phyloP scores from a whole-genome alignment of 53 echinoderm and acorn worm species.

The Apostichopus leukothele region DNA sequence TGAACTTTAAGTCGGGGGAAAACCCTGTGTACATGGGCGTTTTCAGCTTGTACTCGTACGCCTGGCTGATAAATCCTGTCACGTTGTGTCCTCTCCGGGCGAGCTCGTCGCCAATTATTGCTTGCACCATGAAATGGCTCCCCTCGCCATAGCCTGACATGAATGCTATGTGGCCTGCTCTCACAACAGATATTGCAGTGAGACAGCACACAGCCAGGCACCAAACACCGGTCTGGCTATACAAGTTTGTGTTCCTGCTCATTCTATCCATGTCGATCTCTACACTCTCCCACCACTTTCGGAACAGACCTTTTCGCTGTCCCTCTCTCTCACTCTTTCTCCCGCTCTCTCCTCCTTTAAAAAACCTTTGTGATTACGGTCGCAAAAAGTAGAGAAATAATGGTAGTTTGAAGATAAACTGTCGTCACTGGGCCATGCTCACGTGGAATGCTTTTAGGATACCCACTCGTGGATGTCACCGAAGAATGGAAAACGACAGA shows the following conservation, averaged over 20 bases:
- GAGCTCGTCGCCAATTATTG: slow-evolving; percentile 44
- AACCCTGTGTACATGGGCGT: slow-evolving; percentile 33
- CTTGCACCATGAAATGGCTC: slow-evolving; percentile 46
- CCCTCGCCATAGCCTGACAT: slow-evolving; percentile 50
- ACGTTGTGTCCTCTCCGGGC: slow-evolving; percentile 42
- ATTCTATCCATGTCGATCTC: not conserved
- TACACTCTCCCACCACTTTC: too few relatives aligned
- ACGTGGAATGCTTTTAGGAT: too few relatives aligned
- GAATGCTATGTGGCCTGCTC: slow-evolving; percentile 35
- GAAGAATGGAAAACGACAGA: too few relatives aligned
- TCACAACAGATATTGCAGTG: not conserved
- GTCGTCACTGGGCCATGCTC: too few relatives aligned
- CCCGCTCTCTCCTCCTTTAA: too few relatives aligned
- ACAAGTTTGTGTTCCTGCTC: not conserved
- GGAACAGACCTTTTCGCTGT: not conserved
- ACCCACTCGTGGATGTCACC: too few relatives aligned
- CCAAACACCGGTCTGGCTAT: not conserved
- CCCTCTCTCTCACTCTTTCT: not conserved
- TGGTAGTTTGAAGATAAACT: too few relatives aligned
- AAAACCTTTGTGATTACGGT: too few relatives aligned
- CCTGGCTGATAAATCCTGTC: slow-evolving; percentile 42
- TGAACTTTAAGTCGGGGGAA: slow-evolving; percentile 21
- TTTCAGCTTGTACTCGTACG: slow-evolving; percentile 34
- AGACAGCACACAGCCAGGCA: not conserved
- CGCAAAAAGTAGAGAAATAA: too few relatives aligned